A percentile compares a stretch with the other conserved stretches of the same genome.
phyloP scores from a whole-genome alignment of 2,797 vertebrate species.

The Intellagama lesueurii region DNA sequence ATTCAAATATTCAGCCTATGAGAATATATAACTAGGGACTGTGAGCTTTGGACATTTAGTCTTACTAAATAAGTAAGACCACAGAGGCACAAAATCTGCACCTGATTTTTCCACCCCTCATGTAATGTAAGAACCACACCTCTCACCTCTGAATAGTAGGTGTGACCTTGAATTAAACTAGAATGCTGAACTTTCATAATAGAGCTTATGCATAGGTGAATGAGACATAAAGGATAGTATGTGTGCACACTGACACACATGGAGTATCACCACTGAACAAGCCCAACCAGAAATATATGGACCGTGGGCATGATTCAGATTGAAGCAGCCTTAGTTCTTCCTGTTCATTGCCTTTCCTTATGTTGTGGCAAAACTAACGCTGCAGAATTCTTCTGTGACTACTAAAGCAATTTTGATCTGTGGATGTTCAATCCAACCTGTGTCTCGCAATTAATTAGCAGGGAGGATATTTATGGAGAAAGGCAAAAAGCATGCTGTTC shows the following conservation, averaged over 20 bases:
- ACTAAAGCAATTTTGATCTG: conserved; percentile 64
- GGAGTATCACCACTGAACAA: neutral
- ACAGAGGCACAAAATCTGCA: neutral
- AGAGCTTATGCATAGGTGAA: neutral
- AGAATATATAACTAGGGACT: too few species aligned
- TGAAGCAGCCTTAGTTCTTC: neutral
- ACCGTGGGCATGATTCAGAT: neutral
- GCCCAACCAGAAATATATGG: neutral
- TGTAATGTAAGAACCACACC: neutral
- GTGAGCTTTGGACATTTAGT: too few species aligned
- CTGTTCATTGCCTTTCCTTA: conserved; percentile 38
- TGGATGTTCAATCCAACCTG: conserved; percentile 64
- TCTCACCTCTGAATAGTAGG: neutral
- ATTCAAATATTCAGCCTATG: too few species aligned
- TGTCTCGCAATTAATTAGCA: conserved; percentile 71
- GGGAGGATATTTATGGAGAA: conserved; percentile 67
- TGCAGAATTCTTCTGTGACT: conserved; percentile 56
- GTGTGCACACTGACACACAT: too few species aligned
- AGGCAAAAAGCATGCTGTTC: conserved; percentile 74
- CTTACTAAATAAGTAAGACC: neutral
- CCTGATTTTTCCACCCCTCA: neutral
- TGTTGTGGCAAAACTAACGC: conserved; percentile 60
- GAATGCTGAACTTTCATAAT: neutral
- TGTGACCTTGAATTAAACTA: conserved; percentile 31
- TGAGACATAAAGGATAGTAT: neutral